Evolutionary conservation across 2,888 invertebrate genomes (phyloP).

Genomic region (Maniola hyperantus): DNA sequence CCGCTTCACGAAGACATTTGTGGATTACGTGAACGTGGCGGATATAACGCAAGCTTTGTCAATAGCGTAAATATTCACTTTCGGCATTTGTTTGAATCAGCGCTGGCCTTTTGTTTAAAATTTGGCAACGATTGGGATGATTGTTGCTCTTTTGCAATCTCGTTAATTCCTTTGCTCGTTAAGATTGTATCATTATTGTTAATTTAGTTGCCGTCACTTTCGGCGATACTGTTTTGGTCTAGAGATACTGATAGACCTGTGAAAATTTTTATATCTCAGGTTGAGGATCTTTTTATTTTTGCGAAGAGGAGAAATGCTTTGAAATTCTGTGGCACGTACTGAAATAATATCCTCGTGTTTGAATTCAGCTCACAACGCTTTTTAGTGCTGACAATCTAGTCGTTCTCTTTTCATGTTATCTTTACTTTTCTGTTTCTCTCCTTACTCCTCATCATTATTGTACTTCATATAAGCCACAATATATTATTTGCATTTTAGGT

Average conservation of each 20-base stretch:
- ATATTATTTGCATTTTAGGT: too few relatives aligned
- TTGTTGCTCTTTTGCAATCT: not conserved
- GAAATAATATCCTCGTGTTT: too few relatives aligned
- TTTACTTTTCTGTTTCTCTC: too few relatives aligned
- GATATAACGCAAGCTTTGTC: constrained; percentile 27
- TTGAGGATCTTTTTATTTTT: too few relatives aligned
- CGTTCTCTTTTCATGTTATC: too few relatives aligned
- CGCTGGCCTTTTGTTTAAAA: constrained; percentile 19
- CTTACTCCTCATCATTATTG: too few relatives aligned
- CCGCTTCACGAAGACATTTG: constrained; percentile 13
- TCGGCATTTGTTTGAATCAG: constrained; percentile 23
- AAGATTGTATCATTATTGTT: not conserved
- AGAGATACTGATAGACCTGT: not conserved
- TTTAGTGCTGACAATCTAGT: not conserved
- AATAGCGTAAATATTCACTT: constrained; percentile 23
- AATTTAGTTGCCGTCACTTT: not conserved
- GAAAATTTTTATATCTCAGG: not conserved
- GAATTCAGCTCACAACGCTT: too few relatives aligned
- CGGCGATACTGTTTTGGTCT: not conserved
- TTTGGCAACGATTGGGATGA: constrained; percentile 4
- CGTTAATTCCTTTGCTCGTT: constrained; percentile 3
- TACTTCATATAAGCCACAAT: too few relatives aligned
- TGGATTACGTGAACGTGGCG: constrained; percentile 23
- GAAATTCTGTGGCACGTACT: too few relatives aligned
- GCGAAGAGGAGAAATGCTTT: too few relatives aligned